phyloP scores from a whole-genome alignment of 2,888 invertebrate species.

The Malthinus seriepunctatus region DNA sequence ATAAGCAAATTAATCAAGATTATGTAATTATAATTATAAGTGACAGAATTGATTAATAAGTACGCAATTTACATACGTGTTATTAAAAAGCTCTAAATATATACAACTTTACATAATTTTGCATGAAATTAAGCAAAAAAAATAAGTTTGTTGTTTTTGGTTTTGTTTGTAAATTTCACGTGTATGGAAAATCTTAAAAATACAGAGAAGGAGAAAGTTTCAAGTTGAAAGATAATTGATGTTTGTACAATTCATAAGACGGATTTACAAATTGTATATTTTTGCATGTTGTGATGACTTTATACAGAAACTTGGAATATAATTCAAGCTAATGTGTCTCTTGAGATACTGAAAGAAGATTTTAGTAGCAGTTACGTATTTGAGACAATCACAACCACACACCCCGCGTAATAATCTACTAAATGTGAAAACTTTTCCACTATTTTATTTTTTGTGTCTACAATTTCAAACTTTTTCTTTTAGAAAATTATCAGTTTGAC shows the following conservation, averaged over 20 bases:
- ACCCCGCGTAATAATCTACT: constrained; percentile 33
- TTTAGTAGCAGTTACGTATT: constrained; percentile 28
- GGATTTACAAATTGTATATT: constrained; percentile 28
- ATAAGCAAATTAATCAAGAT: no score
- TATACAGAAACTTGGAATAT: constrained; percentile 28
- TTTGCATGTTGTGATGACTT: constrained; percentile 29
- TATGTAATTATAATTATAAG: no score
- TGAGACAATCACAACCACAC: constrained; percentile 31
- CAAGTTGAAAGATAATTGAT: not conserved
- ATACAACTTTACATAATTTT: no score
- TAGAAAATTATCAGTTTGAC: not conserved
- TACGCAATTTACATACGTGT: no score
- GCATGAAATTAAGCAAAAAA: no score
- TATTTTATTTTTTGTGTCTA: constrained; percentile 10
- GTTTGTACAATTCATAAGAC: constrained; percentile 21
- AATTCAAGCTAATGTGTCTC: constrained; percentile 32
- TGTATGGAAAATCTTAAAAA: no score
- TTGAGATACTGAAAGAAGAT: constrained; percentile 28
- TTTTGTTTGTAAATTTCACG: no score
- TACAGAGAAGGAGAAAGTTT: no score
- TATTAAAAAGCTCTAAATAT: no score
- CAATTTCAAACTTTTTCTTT: not conserved
- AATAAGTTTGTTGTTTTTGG: no score
- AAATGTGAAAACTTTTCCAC: constrained; percentile 33
- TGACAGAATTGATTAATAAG: no score